Percentiles rank a stretch among this genome's conserved stretches.
phyloP scores from a whole-genome alignment of 1,140 invertebrate species.

The Plectus sambesii region DNA sequence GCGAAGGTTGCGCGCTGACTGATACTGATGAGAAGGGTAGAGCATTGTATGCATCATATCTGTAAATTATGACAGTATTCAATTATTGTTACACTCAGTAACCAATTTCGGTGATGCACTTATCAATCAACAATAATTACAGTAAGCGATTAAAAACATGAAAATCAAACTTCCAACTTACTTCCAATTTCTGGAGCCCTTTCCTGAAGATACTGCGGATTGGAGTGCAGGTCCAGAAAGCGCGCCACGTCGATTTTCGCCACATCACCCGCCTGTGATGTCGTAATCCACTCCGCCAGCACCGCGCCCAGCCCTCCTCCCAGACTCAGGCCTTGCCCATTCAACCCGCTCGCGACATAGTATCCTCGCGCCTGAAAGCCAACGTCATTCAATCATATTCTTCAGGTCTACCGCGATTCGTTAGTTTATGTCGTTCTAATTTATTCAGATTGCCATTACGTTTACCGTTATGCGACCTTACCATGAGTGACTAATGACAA shows the following conservation, averaged over 20 bases:
- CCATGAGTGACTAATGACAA: too few species aligned
- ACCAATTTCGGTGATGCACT: too few species aligned
- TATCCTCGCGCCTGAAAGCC: slow-evolving; percentile 70
- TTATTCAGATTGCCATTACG: too few species aligned
- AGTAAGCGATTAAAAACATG: slow-evolving; percentile 17
- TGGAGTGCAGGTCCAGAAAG: slow-evolving; percentile 88
- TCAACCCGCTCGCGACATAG: slow-evolving; percentile 86
- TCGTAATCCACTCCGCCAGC: slow-evolving; percentile 74
- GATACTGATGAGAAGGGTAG: slow-evolving; percentile 66
- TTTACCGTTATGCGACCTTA: too few species aligned
- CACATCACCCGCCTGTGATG: slow-evolving; percentile 65
- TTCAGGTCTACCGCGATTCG: too few species aligned
- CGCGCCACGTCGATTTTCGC: slow-evolving; percentile 80
- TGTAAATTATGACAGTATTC: too few species aligned
- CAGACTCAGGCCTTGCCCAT: slow-evolving; percentile 78
- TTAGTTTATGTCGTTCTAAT: too few species aligned
- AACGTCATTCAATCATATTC: too few species aligned
- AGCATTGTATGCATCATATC: slow-evolving; percentile 44
- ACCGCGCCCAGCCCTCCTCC: slow-evolving; percentile 83
- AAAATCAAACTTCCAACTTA: slow-evolving; percentile 46
- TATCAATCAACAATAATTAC: too few species aligned
- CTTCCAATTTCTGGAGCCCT: slow-evolving; percentile 84
- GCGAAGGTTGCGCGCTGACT: slow-evolving; percentile 74
- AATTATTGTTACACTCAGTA: too few species aligned
- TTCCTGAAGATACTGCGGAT: slow-evolving; percentile 80